A percentile compares a stretch with the other conserved stretches of the same genome.
Evolutionary conservation across 2,888 invertebrate genomes (phyloP).

Genomic region (Mamestra brassicae): DNA sequence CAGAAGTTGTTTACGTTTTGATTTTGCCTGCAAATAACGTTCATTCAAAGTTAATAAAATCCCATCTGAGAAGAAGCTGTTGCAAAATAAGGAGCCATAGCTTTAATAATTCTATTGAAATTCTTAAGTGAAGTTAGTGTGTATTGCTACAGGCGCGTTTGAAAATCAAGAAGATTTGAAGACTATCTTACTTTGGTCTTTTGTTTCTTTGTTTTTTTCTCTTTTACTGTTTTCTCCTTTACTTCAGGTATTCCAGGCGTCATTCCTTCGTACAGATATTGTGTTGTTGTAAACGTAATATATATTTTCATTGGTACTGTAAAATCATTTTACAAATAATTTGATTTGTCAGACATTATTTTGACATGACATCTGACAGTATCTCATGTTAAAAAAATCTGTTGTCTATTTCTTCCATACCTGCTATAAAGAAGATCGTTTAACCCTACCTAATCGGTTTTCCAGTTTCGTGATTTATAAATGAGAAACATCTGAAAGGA

Average conservation of each 20-base stretch:
- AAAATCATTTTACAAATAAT: conserved; percentile 65
- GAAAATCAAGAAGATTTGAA: conserved; percentile 5
- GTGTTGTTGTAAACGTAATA: conserved; percentile 40
- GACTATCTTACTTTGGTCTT: conserved; percentile 54
- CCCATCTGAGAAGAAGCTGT: background rate
- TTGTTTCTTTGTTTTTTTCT: conserved; percentile 60
- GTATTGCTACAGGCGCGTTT: background rate
- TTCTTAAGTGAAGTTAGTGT: background rate
- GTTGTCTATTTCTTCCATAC: conserved; percentile 30
- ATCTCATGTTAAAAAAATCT: conserved; percentile 16
- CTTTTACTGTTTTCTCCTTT: conserved; percentile 57
- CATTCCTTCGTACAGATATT: conserved; percentile 54
- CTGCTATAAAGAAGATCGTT: conserved; percentile 18
- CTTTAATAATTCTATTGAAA: background rate
- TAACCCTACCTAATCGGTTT: too few species aligned
- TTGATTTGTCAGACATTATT: conserved; percentile 62
- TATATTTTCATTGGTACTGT: conserved; percentile 54
- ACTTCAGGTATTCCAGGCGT: conserved; percentile 53
- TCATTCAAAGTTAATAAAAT: background rate
- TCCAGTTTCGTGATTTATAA: too few species aligned
- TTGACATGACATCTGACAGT: conserved; percentile 57
- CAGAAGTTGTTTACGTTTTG: conserved; percentile 61
- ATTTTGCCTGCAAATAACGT: conserved; percentile 61
- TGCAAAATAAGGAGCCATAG: too few species aligned
- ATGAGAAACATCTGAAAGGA: too few species aligned